phyloP scores from a whole-genome alignment of 1,140 invertebrate species.

The Apis dorsata region DNA sequence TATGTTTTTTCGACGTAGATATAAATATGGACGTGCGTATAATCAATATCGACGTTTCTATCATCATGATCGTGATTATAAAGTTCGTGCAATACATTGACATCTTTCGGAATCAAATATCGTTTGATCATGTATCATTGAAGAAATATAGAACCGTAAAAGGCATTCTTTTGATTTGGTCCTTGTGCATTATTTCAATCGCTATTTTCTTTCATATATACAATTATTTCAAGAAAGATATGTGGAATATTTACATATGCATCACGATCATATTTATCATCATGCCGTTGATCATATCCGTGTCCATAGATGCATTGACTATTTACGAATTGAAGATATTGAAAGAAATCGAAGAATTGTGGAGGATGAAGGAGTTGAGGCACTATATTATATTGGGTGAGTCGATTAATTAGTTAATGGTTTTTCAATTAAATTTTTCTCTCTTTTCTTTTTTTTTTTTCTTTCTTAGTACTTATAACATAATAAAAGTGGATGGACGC shows the following conservation, averaged over 20 bases:
- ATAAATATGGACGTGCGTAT: constrained; percentile 68
- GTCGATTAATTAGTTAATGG: background rate
- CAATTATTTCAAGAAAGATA: constrained; percentile 59
- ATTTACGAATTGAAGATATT: constrained; percentile 56
- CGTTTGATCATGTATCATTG: constrained; percentile 37
- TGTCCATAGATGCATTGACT: constrained; percentile 59
- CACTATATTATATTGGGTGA: constrained; percentile 65
- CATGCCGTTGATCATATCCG: constrained; percentile 56
- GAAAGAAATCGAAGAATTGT: constrained; percentile 44
- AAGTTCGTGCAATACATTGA: constrained; percentile 67
- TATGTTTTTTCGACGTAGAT: constrained; percentile 58
- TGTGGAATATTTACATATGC: constrained; percentile 66
- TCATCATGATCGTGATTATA: constrained; percentile 68
- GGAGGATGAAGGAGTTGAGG: constrained; percentile 48
- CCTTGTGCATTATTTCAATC: constrained; percentile 55
- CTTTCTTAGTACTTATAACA: too few relatives aligned
- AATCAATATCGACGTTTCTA: constrained; percentile 69
- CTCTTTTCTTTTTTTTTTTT: background rate
- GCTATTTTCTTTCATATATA: constrained; percentile 71
- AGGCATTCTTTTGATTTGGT: constrained; percentile 67
- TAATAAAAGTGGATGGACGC: too few relatives aligned
- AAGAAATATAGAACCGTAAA: constrained; percentile 57
- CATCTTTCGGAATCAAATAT: constrained; percentile 40
- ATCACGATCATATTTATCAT: constrained; percentile 67
- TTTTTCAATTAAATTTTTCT: too few relatives aligned